Base-by-base conservation (phyloP, 2,888 invertebrate species). In the Ypsolopha scabrella region DNA sequence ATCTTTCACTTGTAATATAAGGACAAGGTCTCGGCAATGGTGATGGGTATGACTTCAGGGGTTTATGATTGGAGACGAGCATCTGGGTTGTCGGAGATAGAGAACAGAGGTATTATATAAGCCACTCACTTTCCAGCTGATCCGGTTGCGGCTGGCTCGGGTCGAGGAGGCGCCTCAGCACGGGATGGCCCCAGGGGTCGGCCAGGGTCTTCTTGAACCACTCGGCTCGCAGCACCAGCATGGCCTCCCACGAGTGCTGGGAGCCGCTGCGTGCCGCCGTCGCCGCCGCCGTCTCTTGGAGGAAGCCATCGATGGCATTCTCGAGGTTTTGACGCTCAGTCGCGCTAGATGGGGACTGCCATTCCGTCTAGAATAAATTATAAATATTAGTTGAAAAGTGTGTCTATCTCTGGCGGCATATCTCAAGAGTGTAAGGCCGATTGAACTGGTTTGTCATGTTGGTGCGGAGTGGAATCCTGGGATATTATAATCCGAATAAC, bases 141-240 rank as follows among this genome's bases (percentile, higher is more conserved):
- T 61, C 65, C 46, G 87, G 81, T 57, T 85, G 75, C 54, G 72
- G 73, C 67, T 87, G 89, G 48, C 86, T 85, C 52, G 88, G 80
- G 62, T 88, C 81, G 57, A 90, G 78, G 51, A 91, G 70, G 35
- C 80, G 72, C 65, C 86, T 81, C 44, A 91, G 81, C 52, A 88
- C 83, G 35, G 87, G 85, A 61, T 86, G 85, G 1, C 87, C 89
- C 85, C 89, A 88, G 41, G 89, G 86, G 58, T 87, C 85, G 47
- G 72, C 69, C 55, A 88, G 73, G 52, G 82, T 75, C 46, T 67
- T 68, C 62, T 80, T 83, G 65, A 88, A 89, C 90, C 90, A 90
- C 64, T 85, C 77, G 52, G 88, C 89, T 54, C 88, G 79, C 59
- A 85, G 80, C 63, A 87, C 78, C 61, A 90, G 70, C 67, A 70